These are phyloP conservation scores for Erebia epiphron DNA, from an alignment of 2,888 invertebrate genomes.

Conservation along the genomic window DNA sequence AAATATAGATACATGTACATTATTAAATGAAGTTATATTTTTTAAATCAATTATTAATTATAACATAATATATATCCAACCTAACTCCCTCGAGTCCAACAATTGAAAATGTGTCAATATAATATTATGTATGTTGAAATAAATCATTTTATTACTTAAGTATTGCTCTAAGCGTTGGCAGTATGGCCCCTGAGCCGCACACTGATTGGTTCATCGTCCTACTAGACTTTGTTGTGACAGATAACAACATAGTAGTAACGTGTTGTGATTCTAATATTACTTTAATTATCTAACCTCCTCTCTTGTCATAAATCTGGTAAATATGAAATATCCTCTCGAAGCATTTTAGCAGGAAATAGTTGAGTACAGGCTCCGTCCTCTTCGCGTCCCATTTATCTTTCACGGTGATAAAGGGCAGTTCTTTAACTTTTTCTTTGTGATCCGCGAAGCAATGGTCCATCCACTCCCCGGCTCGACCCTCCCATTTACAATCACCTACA, in stretches of 20 bases:
- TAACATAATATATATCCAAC: too few relatives aligned
- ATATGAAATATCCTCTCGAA: constrained; percentile 77
- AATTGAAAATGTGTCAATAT: too few relatives aligned
- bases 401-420: constrained; percentile 76
- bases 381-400: constrained; percentile 77
- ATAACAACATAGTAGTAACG: too few relatives aligned
- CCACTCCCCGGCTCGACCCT: constrained; percentile 84
- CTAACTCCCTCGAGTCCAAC: too few relatives aligned
- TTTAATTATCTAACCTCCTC: constrained; percentile 57
- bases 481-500: constrained; percentile 81
- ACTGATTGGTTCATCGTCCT: not conserved
- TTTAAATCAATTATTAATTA: too few relatives aligned
- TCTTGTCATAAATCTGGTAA: constrained; percentile 79
- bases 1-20: too few relatives aligned
- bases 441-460: constrained; percentile 82
- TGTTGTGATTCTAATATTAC: too few relatives aligned
- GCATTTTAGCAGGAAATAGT: constrained; percentile 74
- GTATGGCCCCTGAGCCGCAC: too few relatives aligned
- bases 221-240: not conserved
- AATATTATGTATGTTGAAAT: too few relatives aligned
- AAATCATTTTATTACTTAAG: too few relatives aligned
- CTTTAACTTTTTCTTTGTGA: constrained; percentile 78
- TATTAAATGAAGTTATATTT: too few relatives aligned
- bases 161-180: too few relatives aligned
- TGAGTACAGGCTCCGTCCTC: constrained; percentile 72